These are phyloP conservation scores for Phrynocephalus forsythii DNA, from an alignment of 2,797 vertebrate genomes.

Conservation along the genomic window DNA sequence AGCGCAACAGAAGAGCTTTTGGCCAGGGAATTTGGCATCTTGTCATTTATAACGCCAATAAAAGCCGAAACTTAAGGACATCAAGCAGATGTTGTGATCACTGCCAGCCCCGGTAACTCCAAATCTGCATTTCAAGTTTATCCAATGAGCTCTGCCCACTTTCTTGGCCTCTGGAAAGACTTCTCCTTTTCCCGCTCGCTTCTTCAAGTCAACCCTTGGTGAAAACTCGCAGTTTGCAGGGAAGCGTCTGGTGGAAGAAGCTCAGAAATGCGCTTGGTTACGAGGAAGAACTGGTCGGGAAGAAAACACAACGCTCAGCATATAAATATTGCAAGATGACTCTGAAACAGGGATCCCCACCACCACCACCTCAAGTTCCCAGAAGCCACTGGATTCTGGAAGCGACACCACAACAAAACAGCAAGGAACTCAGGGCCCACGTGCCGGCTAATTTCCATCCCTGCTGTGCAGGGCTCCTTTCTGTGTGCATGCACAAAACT, in stretches of 20 bases:
- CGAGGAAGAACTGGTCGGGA: neutral
- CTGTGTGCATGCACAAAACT: too few relatives aligned
- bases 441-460: too few relatives aligned
- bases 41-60: neutral
- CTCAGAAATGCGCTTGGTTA: neutral
- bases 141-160: neutral
- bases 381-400: too few relatives aligned
- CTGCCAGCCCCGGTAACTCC: neutral
- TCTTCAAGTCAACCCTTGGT: accelerated
- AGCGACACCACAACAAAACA: too few relatives aligned
- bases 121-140: neutral
- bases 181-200: neutral
- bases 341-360: too few relatives aligned
- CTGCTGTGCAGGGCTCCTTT: too few relatives aligned
- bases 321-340: neutral
- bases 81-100: neutral
- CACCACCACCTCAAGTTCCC: too few relatives aligned
- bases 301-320: neutral
- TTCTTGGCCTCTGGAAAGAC: neutral
- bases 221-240: accelerated
- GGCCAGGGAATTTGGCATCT: too few relatives aligned
- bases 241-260: neutral
- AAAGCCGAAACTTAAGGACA: neutral
- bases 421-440: too few relatives aligned
- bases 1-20: neutral